phyloP scores from a whole-genome alignment of 2,888 invertebrate species.

The Congeria kusceri region DNA sequence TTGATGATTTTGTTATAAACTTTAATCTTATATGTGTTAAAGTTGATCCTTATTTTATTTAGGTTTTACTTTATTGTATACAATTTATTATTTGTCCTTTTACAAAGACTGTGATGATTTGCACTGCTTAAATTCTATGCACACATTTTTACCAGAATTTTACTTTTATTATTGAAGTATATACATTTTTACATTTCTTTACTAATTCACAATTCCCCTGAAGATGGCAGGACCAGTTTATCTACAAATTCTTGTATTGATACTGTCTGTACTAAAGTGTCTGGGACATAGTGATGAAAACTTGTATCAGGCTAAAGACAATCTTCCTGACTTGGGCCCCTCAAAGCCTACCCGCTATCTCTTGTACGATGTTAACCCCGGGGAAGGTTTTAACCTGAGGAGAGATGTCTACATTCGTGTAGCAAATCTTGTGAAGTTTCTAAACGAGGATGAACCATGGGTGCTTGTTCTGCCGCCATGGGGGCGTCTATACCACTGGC shows the following conservation, averaged over 20 bases:
- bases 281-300: slow-evolving; percentile 46
- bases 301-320: slow-evolving; percentile 52
- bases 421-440: slow-evolving; percentile 92
- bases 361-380: slow-evolving; percentile 96
- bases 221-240: slow-evolving; percentile 12
- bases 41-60: no score
- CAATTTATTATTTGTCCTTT: no score
- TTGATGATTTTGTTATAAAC: no score
- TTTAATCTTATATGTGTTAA: no score
- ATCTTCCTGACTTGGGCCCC: slow-evolving; percentile 40
- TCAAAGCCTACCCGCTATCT: slow-evolving; percentile 88
- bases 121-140: no score
- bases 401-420: slow-evolving; percentile 98
- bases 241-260: background rate
- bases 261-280: no score
- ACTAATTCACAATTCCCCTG: slow-evolving; percentile 8
- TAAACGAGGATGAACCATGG: slow-evolving; percentile 87
- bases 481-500: slow-evolving; percentile 96
- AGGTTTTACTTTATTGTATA: no score
- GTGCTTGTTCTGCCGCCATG: slow-evolving; percentile 95
- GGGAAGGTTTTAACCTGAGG: slow-evolving; percentile 98
- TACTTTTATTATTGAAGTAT: no score
- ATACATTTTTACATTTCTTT: background rate
- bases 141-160: no score
- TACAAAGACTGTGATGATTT: no score